Evolutionary conservation across 2,797 vertebrate species (phyloP), one percentile per base, ranked within the genome.

Genomic region (Heterohyrax brucei): DNA sequence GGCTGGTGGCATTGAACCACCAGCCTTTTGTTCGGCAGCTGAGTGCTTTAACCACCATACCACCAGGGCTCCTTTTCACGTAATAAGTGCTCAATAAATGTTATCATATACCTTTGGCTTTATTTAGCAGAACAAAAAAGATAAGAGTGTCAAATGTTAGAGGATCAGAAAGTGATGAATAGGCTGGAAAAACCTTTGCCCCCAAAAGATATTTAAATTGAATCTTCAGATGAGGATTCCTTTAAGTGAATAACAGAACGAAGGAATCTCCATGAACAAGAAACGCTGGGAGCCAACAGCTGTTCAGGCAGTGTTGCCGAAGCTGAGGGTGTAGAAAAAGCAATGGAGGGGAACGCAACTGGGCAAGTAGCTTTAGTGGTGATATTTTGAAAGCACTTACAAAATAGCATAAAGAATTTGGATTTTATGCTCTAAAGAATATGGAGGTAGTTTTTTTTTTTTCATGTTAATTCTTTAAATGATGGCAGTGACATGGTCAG

Each of bases 391-490:
- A 89, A 89, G 28, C 1, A 24, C 24, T 88, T 87, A 82, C 79
- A 80, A 28, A 50, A 85, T 53, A 68, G 24, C 28, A 91, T 81
- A 53, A 66, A 14, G 39, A 93, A 75, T 76, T 39, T 89, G n/a
- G 21, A 10, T 19, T 82, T 79, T 81, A 72, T 66, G 1, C 14
- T 16, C 0, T 78, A 92, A 66, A 46, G 18, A 93, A 72, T 79
- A 22, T 33, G 68, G 70, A 88, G 30, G 12, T 64, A 89, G 79
- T 79, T 39, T 82, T 83, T 83, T 19, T 70, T 93, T 94, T 53
- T 93, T 61, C 44, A 22, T 26, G n/a, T n/a, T n/a, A n/a, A n/a
- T 46, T 53, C 59, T 93, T 95, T 62, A 91, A 94, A 96, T 12
- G 10, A 83, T 72, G n/a, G 16, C 50, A 66, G 62, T 33, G 18